Evolutionary conservation across 2,888 invertebrate species (phyloP), one percentile per base, ranked within the genome.

Genomic region (Scotopteryx bipunctaria): DNA sequence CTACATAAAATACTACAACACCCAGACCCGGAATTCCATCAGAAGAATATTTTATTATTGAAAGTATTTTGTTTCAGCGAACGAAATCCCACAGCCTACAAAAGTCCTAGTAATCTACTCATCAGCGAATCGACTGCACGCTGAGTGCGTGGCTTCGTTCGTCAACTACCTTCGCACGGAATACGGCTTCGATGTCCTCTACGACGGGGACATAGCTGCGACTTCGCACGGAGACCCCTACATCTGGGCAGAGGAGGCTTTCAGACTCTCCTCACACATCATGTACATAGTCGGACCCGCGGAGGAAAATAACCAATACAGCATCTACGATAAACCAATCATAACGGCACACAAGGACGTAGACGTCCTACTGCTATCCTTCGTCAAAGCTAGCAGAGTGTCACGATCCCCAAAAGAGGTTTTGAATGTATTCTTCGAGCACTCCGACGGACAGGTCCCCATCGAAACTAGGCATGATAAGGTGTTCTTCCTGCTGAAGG

Each of bases 271-370:
- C 1, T 77, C 85, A 0, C 85, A 89, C 25, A 59, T 88, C 0
- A 63, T 89, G 17, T 88, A 86, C 66, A 63, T 88, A 0, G 85
- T 86, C 0, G 86, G 89, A 0, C 88, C 90, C 0, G 66, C 79
- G 0, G 84, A 85, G 11, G 74, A 81, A 23, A 67, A 71, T 0
- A 84, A 81, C 25, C 47, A 64, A 0, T 78, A 76, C 67, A 82
- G 81, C 41, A 86, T 87, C 2, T 88, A 87, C 49, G 88, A 87
- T 47, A 83, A 85, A 66, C 85, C 87, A 0, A 86, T 88, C 1
- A 75, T 80, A 38, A 79, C 72, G 3, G 73, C 80, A 0, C 78
- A 82, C 16, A 80, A 74, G 51, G 71, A 87, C 21, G 76, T 89
- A 0, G 89, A 89, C 37, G 56, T 58, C 0, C 59, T 88, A 0